These are phyloP conservation scores for Myotis vivesi DNA, from an alignment of 2,797 vertebrate genomes.

Conservation along the genomic window DNA sequence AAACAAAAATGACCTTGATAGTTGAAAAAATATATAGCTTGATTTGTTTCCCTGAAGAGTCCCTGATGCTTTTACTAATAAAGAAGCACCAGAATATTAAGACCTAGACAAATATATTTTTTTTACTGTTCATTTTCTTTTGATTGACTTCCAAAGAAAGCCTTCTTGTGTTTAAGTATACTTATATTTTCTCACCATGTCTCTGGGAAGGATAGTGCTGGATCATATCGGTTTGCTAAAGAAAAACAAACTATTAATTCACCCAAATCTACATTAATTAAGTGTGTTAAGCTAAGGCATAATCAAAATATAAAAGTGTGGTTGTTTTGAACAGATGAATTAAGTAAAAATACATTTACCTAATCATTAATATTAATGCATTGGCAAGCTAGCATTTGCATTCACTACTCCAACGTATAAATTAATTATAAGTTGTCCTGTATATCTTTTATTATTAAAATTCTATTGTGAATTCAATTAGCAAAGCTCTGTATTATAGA, in stretches of 20 bases:
- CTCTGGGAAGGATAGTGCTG: neutral
- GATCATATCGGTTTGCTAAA: neutral
- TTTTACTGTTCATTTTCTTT: neutral
- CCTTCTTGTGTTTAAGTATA: neutral
- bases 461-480: constrained; percentile 46
- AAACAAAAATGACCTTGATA: neutral
- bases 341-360: neutral
- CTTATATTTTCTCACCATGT: neutral
- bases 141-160: neutral
- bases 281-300: neutral
- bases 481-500: constrained; percentile 47
- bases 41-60: neutral
- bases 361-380: constrained; percentile 36
- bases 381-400: constrained; percentile 3
- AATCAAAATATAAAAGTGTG: neutral
- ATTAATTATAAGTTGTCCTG: neutral
- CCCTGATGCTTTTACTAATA: neutral
- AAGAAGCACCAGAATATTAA: neutral
- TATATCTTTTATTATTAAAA: constrained; percentile 50
- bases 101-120: neutral
- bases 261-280: neutral
- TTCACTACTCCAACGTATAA: neutral
- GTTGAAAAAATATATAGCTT: neutral
- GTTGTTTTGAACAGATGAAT: neutral
- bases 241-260: neutral